Evolutionary conservation across 53 echinoderm and acorn worm species (phyloP), one percentile per base, ranked within the genome.

Genomic region (Echinometra lucunter): DNA sequence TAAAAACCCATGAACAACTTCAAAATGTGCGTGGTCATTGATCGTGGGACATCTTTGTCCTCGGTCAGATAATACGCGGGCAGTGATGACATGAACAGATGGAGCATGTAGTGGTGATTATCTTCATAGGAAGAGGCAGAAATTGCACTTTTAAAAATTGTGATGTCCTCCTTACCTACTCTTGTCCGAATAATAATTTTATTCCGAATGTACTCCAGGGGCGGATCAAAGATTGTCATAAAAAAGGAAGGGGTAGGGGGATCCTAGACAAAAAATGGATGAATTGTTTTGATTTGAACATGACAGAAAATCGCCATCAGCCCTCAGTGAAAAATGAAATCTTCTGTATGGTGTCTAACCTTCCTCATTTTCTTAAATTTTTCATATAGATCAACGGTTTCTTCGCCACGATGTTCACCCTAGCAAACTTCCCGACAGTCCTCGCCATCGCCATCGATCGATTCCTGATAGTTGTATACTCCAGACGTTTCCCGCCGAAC

Each of bases 381-480:
- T 57, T 38, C 57, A 90, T 19, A 40, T 80, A 93, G 93, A 27
- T 93, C 18, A 93, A 93, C 57, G 93, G 93, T 38, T 93, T 93
- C 93, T 80, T 93, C 40, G 93, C 82, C 15, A 57, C 58, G 19
- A 35, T 80, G 80, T 93, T 93, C 81, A 80, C 93, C 21, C 60
- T 93, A 17, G 60, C 57, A 47, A 93, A 81, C 57, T 93, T 93
- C 19, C 93, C 93, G 19, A 93, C 93, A 32, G 81, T 93, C 38
- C 93, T 93, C 12, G 30, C 93, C 34, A 93, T 93, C 56, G 93
- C 93, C 80, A 56, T 93, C 81, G 93, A 93, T 37, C 57, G 93
- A 57, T 93, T 93, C 81, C 81, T 93, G 80, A 93, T 93, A 75
- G 93, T 93, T 5, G 81, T 93, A 37, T 93, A 56, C 81, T 93